Evolutionary conservation across 37 sponge, comb jelly and placozoan genomes (phyloP), one percentile per base, ranked within the genome.

Genomic region (Chondrilla cf. caribensis): DNA sequence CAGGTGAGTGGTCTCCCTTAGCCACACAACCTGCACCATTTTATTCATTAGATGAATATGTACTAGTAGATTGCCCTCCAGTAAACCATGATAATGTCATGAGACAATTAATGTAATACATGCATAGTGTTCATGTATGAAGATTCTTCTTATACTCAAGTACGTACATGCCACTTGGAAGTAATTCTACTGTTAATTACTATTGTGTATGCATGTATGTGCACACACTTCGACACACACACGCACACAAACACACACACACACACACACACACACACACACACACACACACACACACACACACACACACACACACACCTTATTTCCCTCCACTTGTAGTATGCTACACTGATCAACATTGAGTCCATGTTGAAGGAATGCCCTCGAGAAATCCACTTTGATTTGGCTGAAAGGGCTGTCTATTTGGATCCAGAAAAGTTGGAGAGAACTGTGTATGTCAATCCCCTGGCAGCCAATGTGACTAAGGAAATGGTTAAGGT

Each of bases 401-500:
- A 88, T 65, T 64, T 88, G 25, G 54, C 83, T 57, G 67, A 24
- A 35, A 58, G 88, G 35, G 88, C 88, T 3, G 80, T 83, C 54
- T 88, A 88, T 62, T 73, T 75, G 33, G 84, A 88, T 37, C 88
- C 88, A 25, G 88, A 88, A 60, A 57, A 77, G 51, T 57, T 88
- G 75, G 88, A 88, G 58, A 18, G 88, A 29, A 88, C 88, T 15
- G 79, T 88, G n/a, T 88, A 79, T 64, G 75, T 88, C 15, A 83
- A 80, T 6, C 88, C 88, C 3, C 72, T 88, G 43, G 79, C 88
- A 17, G 75, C 75, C 36, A 83, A 83, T 65, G 47, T 83, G 9
- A 88, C 81, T 38, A 51, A 44, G 54, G 88, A 88, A 14, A 88
- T 88, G 83, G 75, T 88, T 28, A 88, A 88, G 81, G 79, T 84